Evolutionary conservation across 2,797 vertebrate species (phyloP), one percentile per base, ranked within the genome.

Genomic region (Hoplostethus mediterraneus): DNA sequence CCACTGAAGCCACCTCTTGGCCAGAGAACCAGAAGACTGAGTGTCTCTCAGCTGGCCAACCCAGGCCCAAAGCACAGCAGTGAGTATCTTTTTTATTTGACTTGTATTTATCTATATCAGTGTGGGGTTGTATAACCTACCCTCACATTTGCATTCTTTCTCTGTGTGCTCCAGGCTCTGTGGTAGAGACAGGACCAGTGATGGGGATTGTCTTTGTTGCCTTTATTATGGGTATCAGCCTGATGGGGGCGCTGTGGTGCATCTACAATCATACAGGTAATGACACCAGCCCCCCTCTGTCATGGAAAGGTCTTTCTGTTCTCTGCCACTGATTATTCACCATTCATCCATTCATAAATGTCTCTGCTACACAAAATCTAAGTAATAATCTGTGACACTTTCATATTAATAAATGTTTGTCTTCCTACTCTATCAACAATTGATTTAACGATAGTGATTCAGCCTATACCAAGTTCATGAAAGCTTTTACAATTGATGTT

Each of bases 161-260:
- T 81, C 3, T 77, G 54, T 86, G 48, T 67, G 16, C 2, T 80
- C 2, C 3, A 94, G 93, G 61, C 63, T 57, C 62, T 38, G 81
- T 77, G 58, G 9, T 89, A 51, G 81, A 87, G 36, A 87, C 76
- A 0, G 91, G 90, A 54, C 70, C 90, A 0, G 84, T 96, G 67
- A 84, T 95, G 67, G 94, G 93, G 3, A 87, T 96, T 1, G 86
- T 95, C 58, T 88, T 96, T 10, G 86, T 89, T 3, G 95, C 95
- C 36, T 97, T 97, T 77, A 72, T 94, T 66, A 83, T 97, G 81
- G 96, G 96, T 0, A 85, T 94, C 14, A 66, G 87, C 57, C 86
- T 97, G 79, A 95, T 94, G 81, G 94, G 94, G 1, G 94, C 90
- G 6, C 84, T 98, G 60, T 95, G 96, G 94, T 95, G 93, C 52